Percentiles rank a stretch among this genome's conserved stretches.
Conservation (phyloP, 2,888 invertebrate species). For the Himalopsyche kuldschensis region DNA sequence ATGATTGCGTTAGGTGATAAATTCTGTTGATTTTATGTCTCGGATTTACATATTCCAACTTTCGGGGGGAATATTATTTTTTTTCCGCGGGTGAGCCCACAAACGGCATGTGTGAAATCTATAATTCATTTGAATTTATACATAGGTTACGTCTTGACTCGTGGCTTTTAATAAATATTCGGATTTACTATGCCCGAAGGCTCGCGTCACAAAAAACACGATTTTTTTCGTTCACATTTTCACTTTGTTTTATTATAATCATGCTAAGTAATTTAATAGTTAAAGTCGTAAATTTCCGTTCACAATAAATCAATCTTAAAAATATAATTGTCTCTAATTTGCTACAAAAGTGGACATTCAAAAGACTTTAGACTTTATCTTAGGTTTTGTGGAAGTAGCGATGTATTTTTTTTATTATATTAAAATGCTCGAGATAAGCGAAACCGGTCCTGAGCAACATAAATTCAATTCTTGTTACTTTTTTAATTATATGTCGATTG, state of each 20-base stretch:
- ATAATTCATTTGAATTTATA: conserved; percentile 38
- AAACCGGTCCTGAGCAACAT: no score
- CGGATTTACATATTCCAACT: conserved; percentile 36
- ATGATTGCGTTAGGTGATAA: conserved; percentile 39
- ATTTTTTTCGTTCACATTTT: neutral
- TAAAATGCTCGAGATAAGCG: no score
- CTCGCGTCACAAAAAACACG: neutral
- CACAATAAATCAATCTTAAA: neutral
- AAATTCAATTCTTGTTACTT: no score
- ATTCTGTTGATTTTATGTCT: conserved; percentile 38
- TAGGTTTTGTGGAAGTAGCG: no score
- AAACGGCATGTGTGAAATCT: conserved; percentile 40
- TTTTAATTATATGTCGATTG: no score
- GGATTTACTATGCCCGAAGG: conserved; percentile 10
- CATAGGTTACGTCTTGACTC: conserved; percentile 30
- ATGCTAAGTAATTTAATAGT: neutral
- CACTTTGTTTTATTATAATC: neutral
- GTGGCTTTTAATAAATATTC: conserved; percentile 34
- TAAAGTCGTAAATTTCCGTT: neutral
- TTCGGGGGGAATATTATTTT: conserved; percentile 22
- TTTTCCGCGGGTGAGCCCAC: conserved; percentile 24
- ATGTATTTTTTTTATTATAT: no score
- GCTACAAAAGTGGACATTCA: no score
- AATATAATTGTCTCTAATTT: no score
- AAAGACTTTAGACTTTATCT: no score